Percentiles rank a stretch among this genome's conserved stretches.
Conservation (phyloP, 2,797 vertebrate species). For the Myotis findleyi region DNA sequence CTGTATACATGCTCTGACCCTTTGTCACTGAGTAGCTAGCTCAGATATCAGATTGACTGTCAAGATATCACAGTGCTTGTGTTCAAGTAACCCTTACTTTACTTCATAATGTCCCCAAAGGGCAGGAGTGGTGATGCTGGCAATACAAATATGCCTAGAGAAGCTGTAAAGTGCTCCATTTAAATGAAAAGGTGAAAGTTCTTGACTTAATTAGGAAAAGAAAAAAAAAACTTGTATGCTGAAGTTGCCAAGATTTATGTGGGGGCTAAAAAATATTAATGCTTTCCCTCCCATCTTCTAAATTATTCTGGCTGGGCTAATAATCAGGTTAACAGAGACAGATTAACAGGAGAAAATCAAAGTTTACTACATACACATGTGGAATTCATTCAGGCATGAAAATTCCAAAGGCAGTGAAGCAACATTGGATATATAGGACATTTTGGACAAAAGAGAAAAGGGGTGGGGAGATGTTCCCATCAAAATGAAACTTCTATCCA, state of each 20-base stretch:
- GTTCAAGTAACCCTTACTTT: neutral
- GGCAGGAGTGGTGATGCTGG: neutral
- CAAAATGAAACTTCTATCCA: neutral
- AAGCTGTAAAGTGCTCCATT: neutral
- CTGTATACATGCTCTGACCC: too few relatives aligned
- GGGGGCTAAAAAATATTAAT: neutral
- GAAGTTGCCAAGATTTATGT: neutral
- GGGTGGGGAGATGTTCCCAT: neutral
- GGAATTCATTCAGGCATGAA: neutral
- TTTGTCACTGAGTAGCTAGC: neutral
- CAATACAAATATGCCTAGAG: neutral
- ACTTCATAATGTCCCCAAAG: neutral
- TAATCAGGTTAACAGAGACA: neutral
- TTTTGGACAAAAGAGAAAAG: neutral
- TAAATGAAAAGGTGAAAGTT: neutral
- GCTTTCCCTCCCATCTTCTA: neutral
- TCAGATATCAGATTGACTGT: neutral
- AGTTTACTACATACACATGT: neutral
- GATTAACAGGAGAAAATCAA: neutral
- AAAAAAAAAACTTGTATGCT: neutral
- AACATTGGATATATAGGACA: neutral
- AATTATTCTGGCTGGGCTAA: neutral
- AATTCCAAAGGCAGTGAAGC: neutral
- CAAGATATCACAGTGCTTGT: neutral
- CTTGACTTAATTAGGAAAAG: neutral